A percentile compares a stretch with the other conserved stretches of the same genome.
phyloP scores from a whole-genome alignment of 2,113 vertebrate genomes.

The Sardina pilchardus region DNA sequence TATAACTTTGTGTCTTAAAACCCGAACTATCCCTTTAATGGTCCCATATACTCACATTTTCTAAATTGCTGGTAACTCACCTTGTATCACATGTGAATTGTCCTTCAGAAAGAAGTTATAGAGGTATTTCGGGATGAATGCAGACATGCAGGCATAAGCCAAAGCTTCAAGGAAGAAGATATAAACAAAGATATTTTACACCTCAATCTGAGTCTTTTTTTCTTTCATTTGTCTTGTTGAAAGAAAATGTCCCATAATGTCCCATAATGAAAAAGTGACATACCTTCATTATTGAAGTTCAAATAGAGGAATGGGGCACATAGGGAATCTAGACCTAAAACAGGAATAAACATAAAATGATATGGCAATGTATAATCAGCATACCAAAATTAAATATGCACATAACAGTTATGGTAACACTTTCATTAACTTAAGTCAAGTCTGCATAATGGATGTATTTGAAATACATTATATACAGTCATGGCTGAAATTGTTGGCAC shows the following conservation, averaged over 20 bases:
- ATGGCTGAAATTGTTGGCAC: too few species aligned
- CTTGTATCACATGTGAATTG: slow-evolving; percentile 99
- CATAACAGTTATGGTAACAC: background rate
- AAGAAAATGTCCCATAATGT: background rate
- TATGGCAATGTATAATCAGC: background rate
- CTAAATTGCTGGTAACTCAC: slow-evolving; percentile 66
- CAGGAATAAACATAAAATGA: background rate
- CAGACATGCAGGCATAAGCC: slow-evolving; percentile 97
- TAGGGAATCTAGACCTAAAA: slow-evolving; percentile 92
- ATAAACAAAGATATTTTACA: background rate
- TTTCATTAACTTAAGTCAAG: too few species aligned
- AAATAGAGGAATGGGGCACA: slow-evolving; percentile 96
- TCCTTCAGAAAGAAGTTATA: slow-evolving; percentile 99
- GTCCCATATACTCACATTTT: too few species aligned
- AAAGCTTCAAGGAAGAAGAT: slow-evolving; percentile 72
- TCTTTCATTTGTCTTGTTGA: background rate
- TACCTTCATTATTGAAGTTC: slow-evolving; percentile 98
- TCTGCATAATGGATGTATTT: too few species aligned
- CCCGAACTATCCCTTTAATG: too few species aligned
- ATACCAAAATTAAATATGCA: background rate
- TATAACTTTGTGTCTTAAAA: too few species aligned
- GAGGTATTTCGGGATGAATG: slow-evolving; percentile 98
- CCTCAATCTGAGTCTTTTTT: too few species aligned
- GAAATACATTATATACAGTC: too few species aligned
- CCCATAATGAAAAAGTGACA: slow-evolving; percentile 6